These are phyloP conservation scores for Danio tinwini DNA, from an alignment of 2,797 vertebrate species.

Conservation along the genomic window DNA sequence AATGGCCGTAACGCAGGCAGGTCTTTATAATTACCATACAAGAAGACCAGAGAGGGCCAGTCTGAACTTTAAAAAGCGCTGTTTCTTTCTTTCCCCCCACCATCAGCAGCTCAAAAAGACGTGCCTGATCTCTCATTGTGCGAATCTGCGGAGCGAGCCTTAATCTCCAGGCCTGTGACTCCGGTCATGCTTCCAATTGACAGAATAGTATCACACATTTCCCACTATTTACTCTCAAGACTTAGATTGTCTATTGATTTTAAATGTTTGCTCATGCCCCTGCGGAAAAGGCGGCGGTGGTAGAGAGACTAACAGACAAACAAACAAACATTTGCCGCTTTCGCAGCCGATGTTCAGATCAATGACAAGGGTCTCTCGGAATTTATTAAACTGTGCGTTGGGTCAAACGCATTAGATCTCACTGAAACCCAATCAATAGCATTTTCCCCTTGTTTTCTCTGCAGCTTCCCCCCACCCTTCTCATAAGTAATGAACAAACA, in stretches of 20 bases:
- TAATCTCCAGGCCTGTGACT: constrained; percentile 79
- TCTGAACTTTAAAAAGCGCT: constrained; percentile 69
- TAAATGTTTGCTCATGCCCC: constrained; percentile 85
- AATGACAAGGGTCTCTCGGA: constrained; percentile 81
- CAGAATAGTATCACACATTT: constrained; percentile 82
- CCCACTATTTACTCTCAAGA: constrained; percentile 84
- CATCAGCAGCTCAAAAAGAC: constrained; percentile 68
- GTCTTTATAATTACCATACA: neutral
- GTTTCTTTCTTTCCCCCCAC: constrained; percentile 73
- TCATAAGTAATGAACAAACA: constrained; percentile 83
- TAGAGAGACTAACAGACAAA: constrained; percentile 73
- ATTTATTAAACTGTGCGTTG: constrained; percentile 80
- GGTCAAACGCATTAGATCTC: constrained; percentile 81
- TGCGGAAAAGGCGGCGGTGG: constrained; percentile 62
- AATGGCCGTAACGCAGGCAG: constrained; percentile 37
- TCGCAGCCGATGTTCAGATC: constrained; percentile 77
- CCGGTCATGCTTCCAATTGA: constrained; percentile 78
- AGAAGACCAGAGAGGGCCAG: constrained; percentile 70
- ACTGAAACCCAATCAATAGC: constrained; percentile 82
- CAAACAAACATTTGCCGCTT: constrained; percentile 76
- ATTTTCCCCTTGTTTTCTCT: constrained; percentile 77
- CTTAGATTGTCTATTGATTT: constrained; percentile 94
- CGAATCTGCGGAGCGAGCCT: constrained; percentile 72
- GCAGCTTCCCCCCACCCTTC: constrained; percentile 63
- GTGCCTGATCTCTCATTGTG: constrained; percentile 72